These are phyloP conservation scores for Rhynchotus rufescens DNA, from an alignment of 2,797 vertebrate genomes.

Conservation along the genomic window DNA sequence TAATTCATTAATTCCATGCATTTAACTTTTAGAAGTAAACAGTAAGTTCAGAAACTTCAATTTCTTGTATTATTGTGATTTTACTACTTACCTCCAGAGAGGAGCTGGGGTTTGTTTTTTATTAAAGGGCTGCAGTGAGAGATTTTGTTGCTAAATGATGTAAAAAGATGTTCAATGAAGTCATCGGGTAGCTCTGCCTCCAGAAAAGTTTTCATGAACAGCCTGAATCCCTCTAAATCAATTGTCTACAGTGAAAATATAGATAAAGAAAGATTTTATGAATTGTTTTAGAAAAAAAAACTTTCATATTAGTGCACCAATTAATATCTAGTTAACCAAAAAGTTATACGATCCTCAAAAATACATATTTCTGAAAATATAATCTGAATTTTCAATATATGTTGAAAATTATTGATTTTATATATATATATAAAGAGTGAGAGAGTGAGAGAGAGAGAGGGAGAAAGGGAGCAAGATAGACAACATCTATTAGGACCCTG, in stretches of 20 bases:
- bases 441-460: not conserved
- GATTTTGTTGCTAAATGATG: conserved; percentile 91
- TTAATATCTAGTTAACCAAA: not conserved
- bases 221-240: conserved; percentile 93
- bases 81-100: conserved; percentile 85
- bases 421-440: no score
- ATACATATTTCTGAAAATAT: not conserved
- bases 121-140: conserved; percentile 86
- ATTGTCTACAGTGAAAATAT: conserved; percentile 82
- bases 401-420: not conserved
- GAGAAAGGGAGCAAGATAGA: not conserved
- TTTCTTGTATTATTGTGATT: not conserved
- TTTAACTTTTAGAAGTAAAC: not conserved
- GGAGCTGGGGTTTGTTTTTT: conserved; percentile 85
- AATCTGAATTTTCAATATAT: not conserved
- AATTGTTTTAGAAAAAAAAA: not conserved
- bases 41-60: not conserved
- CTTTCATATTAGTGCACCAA: not conserved
- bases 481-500: not conserved
- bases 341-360: not conserved
- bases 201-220: conserved; percentile 96
- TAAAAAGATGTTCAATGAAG: conserved; percentile 92
- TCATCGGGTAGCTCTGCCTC: conserved; percentile 92
- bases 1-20: not conserved
- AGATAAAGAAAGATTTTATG: not conserved